Evolutionary conservation across 2,888 invertebrate species (phyloP).

Genomic region (Hedychridium roseum): DNA sequence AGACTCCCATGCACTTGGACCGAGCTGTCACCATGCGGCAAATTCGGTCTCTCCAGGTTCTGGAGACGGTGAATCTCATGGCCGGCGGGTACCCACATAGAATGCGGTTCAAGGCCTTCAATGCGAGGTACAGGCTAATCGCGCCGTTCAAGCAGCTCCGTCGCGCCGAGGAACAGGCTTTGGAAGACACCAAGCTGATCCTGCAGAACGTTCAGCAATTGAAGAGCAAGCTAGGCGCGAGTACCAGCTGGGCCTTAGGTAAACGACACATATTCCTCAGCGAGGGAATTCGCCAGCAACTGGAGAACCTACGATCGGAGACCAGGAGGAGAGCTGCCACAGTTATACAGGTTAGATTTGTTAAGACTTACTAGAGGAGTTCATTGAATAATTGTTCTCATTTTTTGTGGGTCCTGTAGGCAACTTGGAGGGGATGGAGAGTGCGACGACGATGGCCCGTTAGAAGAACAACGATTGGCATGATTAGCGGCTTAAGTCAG

Average conservation of each 20-base stretch:
- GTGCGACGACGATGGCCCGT: constrained; percentile 74
- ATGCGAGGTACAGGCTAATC: constrained; percentile 83
- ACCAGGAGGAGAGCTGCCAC: constrained; percentile 83
- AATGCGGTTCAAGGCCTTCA: constrained; percentile 94
- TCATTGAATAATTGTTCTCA: background rate
- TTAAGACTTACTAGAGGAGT: background rate
- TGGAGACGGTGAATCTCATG: constrained; percentile 95
- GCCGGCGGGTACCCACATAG: constrained; percentile 94
- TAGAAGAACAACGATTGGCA: constrained; percentile 58
- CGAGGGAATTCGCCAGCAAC: constrained; percentile 89
- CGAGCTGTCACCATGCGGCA: constrained; percentile 85
- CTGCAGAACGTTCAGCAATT: constrained; percentile 75
- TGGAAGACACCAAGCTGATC: constrained; percentile 80
- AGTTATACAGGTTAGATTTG: constrained; percentile 70
- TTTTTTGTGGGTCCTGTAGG: constrained; percentile 55
- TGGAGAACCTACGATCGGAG: constrained; percentile 83
- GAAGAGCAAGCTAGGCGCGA: constrained; percentile 61
- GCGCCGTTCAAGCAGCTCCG: constrained; percentile 79
- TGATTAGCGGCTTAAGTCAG: constrained; percentile 49
- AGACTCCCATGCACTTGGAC: constrained; percentile 85
- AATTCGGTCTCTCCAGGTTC: constrained; percentile 84
- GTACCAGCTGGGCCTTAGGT: constrained; percentile 87
- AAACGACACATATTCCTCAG: constrained; percentile 93
- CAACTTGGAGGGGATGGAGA: constrained; percentile 85
- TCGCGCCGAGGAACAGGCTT: constrained; percentile 75